phyloP scores from a whole-genome alignment of 2,797 vertebrate genomes.

The Acipenser ruthenus region DNA sequence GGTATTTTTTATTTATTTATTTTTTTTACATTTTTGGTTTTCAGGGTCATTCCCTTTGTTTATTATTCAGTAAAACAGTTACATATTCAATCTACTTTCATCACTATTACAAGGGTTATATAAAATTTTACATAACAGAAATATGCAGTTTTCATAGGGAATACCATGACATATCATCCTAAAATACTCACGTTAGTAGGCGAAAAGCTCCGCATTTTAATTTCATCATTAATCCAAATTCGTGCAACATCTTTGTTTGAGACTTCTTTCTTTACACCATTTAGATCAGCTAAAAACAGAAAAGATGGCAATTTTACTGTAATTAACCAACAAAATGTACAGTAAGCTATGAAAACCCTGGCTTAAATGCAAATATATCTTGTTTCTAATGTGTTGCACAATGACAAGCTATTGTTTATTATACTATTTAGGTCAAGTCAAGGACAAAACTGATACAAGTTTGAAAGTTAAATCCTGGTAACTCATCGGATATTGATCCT shows the following conservation, averaged over 20 bases:
- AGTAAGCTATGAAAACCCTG: too few species aligned
- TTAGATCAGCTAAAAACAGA: constrained; percentile 70
- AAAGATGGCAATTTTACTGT: constrained; percentile 7
- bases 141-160: background rate
- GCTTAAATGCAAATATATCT: too few species aligned
- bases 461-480: too few species aligned
- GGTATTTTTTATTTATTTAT: too few species aligned
- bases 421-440: background rate
- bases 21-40: background rate
- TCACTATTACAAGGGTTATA: constrained; percentile 2
- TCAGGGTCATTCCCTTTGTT: background rate
- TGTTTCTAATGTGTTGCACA: too few species aligned
- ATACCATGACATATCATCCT: too few species aligned
- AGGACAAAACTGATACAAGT: too few species aligned
- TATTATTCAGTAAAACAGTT: background rate
- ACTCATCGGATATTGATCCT: too few species aligned
- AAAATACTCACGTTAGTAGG: constrained; percentile 74
- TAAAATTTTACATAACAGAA: constrained; percentile 15
- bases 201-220: constrained; percentile 84
- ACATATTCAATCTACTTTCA: constrained; percentile 3
- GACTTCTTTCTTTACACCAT: constrained; percentile 88
- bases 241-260: constrained; percentile 80
- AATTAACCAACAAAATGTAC: too few species aligned
- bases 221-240: constrained; percentile 85
- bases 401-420: background rate